Evolutionary conservation across 2,888 invertebrate species (phyloP).

Genomic region (Abrostola tripartita): DNA sequence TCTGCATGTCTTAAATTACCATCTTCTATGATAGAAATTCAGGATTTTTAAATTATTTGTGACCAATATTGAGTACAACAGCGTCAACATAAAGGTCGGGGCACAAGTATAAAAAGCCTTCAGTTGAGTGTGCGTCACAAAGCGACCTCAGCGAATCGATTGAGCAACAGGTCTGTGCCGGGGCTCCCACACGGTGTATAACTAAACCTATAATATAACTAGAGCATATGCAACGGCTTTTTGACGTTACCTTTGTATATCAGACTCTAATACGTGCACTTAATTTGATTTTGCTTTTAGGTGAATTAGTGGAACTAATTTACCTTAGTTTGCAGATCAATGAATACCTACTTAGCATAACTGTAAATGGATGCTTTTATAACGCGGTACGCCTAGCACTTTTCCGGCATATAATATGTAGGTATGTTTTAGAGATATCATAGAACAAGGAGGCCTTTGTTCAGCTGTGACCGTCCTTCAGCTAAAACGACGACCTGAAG

Average conservation of each 20-base stretch:
- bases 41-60: slow-evolving; percentile 9
- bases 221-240: slow-evolving; percentile 43
- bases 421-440: too few species aligned
- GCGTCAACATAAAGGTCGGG: slow-evolving; percentile 52
- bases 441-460: too few species aligned
- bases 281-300: slow-evolving; percentile 25
- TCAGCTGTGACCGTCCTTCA: too few species aligned
- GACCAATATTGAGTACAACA: slow-evolving; percentile 33
- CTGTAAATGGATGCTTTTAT: too few species aligned
- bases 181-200: slow-evolving; percentile 55
- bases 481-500: too few species aligned
- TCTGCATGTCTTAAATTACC: too few species aligned
- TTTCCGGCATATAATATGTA: too few species aligned
- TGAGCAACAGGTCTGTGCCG: slow-evolving; percentile 76
- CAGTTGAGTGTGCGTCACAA: slow-evolving; percentile 67
- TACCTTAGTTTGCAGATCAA: too few species aligned
- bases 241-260: slow-evolving; percentile 46
- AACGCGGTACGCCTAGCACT: too few species aligned
- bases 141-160: slow-evolving; percentile 74
- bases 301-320: neutral
- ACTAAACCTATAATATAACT: slow-evolving; percentile 31
- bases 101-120: slow-evolving; percentile 54
- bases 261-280: slow-evolving; percentile 27
- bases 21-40: neutral
- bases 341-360: neutral